These are phyloP conservation scores for Rhinogobius similis DNA, from an alignment of 2,113 vertebrate genomes.

Conservation along the genomic window DNA sequence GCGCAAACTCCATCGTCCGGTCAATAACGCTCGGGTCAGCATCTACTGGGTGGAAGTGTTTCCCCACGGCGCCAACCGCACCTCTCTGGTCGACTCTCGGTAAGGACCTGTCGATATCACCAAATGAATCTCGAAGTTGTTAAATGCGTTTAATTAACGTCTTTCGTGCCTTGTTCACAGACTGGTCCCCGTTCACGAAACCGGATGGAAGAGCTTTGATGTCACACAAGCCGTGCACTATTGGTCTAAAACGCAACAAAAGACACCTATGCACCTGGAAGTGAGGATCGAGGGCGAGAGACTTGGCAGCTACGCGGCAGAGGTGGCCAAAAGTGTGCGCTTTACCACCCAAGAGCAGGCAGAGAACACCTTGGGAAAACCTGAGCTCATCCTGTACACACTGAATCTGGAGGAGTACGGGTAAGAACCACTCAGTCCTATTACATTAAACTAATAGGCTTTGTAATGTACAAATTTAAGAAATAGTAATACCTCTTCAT, in stretches of 20 bases:
- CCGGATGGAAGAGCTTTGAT: constrained; percentile 94
- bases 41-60: constrained; percentile 87
- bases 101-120: constrained; percentile 43
- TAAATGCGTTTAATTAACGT: constrained; percentile 39
- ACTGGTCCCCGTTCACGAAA: constrained; percentile 87
- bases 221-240: constrained; percentile 93
- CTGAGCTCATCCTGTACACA: constrained; percentile 89
- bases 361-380: constrained; percentile 81
- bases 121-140: constrained; percentile 1
- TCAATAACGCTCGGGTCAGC: constrained; percentile 86
- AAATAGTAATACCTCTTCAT: not conserved
- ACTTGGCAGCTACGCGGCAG: constrained; percentile 82
- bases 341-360: constrained; percentile 85
- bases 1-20: constrained; percentile 69
- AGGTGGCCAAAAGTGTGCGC: constrained; percentile 85
- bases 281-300: constrained; percentile 92
- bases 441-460: not conserved
- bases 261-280: constrained; percentile 87
- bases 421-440: constrained; percentile 73
- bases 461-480: not conserved
- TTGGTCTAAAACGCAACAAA: constrained; percentile 83
- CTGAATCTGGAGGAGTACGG: constrained; percentile 87
- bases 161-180: constrained; percentile 70
- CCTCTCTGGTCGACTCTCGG: constrained; percentile 91
- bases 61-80: constrained; percentile 84